These are phyloP conservation scores for Megalurothrips usitatus DNA, from an alignment of 2,888 invertebrate species.

Conservation along the genomic window DNA sequence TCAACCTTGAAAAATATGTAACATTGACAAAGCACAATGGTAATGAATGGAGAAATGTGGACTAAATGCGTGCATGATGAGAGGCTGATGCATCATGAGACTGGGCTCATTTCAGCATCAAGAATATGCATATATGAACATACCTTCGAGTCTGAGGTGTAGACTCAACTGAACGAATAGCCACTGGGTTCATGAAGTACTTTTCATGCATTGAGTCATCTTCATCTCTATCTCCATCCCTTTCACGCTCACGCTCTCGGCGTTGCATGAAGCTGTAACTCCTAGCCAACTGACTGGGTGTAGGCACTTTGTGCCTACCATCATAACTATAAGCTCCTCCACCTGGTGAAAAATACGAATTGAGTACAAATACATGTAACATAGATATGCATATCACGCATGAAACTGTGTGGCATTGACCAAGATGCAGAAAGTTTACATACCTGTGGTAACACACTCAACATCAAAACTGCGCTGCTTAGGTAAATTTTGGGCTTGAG, in stretches of 20 bases:
- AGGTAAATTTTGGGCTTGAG: slow-evolving; percentile 13
- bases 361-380: background rate
- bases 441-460: slow-evolving; percentile 35
- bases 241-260: slow-evolving; percentile 49
- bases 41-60: background rate
- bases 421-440: background rate
- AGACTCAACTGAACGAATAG: slow-evolving; percentile 58
- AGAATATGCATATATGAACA: background rate
- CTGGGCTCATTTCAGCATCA: background rate
- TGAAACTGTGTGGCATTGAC: slow-evolving; percentile 35
- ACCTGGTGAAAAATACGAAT: background rate
- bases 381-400: background rate
- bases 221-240: slow-evolving; percentile 45
- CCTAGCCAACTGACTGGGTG: slow-evolving; percentile 44
- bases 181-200: slow-evolving; percentile 52
- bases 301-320: background rate
- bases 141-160: slow-evolving; percentile 50
- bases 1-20: too few species aligned
- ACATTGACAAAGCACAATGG: too few species aligned
- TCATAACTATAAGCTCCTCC: slow-evolving; percentile 40
- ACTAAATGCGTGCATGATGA: background rate
- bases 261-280: slow-evolving; percentile 56
- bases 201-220: slow-evolving; percentile 80
- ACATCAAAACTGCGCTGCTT: slow-evolving; percentile 53
- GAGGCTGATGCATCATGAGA: background rate